A percentile compares a stretch with the other conserved stretches of the same genome.
Evolutionary conservation across 1,140 invertebrate species (phyloP).

Genomic region (Drosophila carrolli): DNA sequence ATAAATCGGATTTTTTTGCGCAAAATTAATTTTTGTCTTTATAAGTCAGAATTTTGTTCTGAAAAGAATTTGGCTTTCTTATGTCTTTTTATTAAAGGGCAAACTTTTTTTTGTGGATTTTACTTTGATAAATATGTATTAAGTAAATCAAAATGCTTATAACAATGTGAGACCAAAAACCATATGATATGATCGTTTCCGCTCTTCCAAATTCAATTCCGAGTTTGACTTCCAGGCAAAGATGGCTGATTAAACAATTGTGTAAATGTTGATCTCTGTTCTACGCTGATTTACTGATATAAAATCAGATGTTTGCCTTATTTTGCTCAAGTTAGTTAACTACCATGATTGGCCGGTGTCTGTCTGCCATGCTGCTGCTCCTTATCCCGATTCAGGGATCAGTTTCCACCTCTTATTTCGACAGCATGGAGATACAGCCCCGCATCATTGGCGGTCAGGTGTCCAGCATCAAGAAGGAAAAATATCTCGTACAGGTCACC

Average conservation of each 20-base stretch:
- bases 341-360: slow-evolving; percentile 27
- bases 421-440: slow-evolving; percentile 35
- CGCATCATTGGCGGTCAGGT: slow-evolving; percentile 65
- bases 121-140: too few species aligned
- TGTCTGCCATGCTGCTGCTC: slow-evolving; percentile 22
- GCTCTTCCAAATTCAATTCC: background rate
- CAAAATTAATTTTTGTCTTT: too few species aligned
- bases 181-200: slow-evolving; percentile 4
- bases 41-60: too few species aligned
- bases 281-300: slow-evolving; percentile 11
- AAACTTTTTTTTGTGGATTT: too few species aligned
- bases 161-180: too few species aligned
- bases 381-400: slow-evolving; percentile 14
- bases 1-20: too few species aligned
- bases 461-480: slow-evolving; percentile 45
- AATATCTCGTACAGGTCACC: slow-evolving; percentile 61
- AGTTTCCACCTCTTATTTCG: background rate
- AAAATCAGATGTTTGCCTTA: background rate
- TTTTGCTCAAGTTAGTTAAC: background rate
- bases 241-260: slow-evolving; percentile 54
- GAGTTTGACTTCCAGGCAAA: background rate
- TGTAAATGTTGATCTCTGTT: slow-evolving; percentile 49
- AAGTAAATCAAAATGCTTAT: too few species aligned
- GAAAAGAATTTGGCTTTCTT: too few species aligned
- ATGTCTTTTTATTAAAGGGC: too few species aligned